These are phyloP conservation scores for Helogale parvula DNA, from an alignment of 2,113 vertebrate genomes.

Conservation along the genomic window DNA sequence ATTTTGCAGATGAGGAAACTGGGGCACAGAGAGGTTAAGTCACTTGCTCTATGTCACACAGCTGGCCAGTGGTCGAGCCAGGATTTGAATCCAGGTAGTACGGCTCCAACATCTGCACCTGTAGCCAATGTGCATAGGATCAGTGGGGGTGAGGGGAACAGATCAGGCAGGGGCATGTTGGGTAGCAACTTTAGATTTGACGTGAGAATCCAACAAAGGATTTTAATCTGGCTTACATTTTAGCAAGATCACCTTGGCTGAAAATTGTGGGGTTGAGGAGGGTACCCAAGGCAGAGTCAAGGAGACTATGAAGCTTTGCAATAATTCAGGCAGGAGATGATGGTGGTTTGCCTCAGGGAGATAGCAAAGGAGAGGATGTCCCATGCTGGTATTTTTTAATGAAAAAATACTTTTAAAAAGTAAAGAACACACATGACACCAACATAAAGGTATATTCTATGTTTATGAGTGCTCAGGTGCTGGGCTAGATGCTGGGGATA, in stretches of 20 bases:
- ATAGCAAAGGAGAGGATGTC: background rate
- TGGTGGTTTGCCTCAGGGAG: background rate
- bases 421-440: background rate
- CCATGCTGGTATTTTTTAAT: background rate
- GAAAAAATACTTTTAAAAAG: background rate
- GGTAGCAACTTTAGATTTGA: constrained; percentile 7
- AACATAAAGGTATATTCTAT: constrained; percentile 1
- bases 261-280: background rate
- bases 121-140: background rate
- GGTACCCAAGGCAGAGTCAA: background rate
- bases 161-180: background rate
- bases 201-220: background rate
- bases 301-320: background rate
- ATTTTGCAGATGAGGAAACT: background rate
- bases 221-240: constrained; percentile 30
- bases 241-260: background rate
- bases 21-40: constrained; percentile 20
- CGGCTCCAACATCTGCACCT: background rate
- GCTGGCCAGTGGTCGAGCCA: background rate
- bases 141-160: background rate
- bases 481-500: background rate
- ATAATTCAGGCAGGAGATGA: background rate
- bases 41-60: background rate
- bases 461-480: background rate
- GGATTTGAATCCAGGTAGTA: background rate